Percentiles rank a stretch among this genome's conserved stretches.
Evolutionary conservation across 2,888 invertebrate species (phyloP).

Genomic region (Ashinkailepas kermadecensis): DNA sequence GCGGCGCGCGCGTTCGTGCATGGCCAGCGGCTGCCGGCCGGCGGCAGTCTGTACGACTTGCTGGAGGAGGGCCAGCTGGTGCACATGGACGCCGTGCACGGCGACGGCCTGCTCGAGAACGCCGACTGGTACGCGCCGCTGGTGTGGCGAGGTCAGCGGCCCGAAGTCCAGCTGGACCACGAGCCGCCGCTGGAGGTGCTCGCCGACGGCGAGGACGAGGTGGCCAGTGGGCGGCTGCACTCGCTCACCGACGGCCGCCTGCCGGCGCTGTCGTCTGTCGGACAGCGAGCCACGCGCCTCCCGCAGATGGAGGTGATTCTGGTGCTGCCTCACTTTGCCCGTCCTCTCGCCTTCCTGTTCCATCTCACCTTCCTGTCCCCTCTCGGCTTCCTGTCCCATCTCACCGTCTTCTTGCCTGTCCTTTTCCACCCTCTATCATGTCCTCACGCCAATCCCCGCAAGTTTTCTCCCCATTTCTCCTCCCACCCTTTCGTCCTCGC

Average conservation of each 20-base stretch:
- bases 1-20: background rate
- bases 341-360: background rate
- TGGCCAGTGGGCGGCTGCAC: background rate
- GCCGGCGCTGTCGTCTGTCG: background rate
- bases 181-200: background rate
- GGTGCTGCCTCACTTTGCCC: background rate
- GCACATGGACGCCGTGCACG: background rate
- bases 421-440: too few relatives aligned
- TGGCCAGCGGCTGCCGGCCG: slow-evolving; percentile 5
- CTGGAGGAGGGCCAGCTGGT: background rate
- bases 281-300: background rate
- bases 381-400: too few relatives aligned
- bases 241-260: background rate
- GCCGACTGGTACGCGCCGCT: background rate
- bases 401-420: too few relatives aligned
- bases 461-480: too few relatives aligned
- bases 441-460: too few relatives aligned
- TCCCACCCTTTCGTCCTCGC: too few relatives aligned
- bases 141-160: background rate
- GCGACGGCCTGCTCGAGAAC: background rate
- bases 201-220: background rate
- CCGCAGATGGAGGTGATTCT: background rate
- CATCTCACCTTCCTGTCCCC: too few relatives aligned
- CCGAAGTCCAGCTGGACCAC: background rate
- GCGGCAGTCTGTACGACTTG: background rate